phyloP scores from a whole-genome alignment of 2,888 invertebrate genomes.

The Fragum sueziense region DNA sequence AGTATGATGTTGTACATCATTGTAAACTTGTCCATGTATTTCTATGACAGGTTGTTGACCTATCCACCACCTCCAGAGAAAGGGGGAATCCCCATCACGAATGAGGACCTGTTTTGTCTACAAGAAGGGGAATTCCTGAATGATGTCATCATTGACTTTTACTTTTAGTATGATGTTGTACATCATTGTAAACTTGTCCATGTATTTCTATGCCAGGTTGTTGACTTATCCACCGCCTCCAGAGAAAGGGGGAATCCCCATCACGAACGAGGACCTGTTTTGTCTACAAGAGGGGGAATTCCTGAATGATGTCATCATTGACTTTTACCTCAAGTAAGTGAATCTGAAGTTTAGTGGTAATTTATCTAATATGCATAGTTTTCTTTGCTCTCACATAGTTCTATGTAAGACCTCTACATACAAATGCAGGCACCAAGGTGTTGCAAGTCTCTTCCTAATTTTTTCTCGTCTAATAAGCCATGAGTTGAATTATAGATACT shows the following conservation, averaged over 20 bases:
- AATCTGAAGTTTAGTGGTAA: no score
- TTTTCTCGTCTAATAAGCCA: no score
- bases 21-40: no score
- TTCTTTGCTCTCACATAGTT: no score
- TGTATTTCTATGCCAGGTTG: no score
- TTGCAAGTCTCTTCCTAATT: no score
- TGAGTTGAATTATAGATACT: no score
- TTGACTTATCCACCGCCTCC: conserved; percentile 89
- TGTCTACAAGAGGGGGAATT: conserved; percentile 96
- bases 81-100: conserved; percentile 94
- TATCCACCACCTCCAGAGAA: conserved; percentile 92
- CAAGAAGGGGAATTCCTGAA: conserved; percentile 97
- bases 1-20: no score
- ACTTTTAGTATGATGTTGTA: conserved; percentile 90
- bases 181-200: no score
- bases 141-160: conserved; percentile 99
- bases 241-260: conserved; percentile 92
- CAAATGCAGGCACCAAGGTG: no score
- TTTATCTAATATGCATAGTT: no score
- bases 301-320: conserved; percentile 98
- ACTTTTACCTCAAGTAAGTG: conserved; percentile 94
- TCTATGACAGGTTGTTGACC: conserved; percentile 78
- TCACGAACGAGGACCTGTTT: conserved; percentile 96
- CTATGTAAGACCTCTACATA: no score
- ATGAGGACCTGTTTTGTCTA: conserved; percentile 96